Evolutionary conservation across 2,888 invertebrate species (phyloP).

Genomic region (Drosophila acutilabella): DNA sequence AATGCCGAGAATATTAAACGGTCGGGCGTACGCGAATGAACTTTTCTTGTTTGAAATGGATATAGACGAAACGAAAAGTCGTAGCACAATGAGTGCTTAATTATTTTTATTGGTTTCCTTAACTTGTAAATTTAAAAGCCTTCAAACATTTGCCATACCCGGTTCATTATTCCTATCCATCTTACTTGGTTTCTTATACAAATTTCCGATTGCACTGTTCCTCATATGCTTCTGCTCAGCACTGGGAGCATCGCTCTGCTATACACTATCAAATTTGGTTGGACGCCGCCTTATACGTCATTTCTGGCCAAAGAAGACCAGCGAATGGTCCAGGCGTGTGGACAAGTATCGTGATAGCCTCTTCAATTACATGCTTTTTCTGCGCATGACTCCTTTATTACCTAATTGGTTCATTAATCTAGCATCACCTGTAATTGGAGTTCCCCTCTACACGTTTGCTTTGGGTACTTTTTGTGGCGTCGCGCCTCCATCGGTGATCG

Average conservation of each 20-base stretch:
- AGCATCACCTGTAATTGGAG: constrained; percentile 97
- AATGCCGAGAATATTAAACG: too few species aligned
- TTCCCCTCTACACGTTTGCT: constrained; percentile 96
- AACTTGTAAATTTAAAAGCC: constrained; percentile 86
- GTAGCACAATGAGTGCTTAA: too few species aligned
- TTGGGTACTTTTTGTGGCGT: constrained; percentile 98
- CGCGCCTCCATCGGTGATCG: constrained; percentile 98
- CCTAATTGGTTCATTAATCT: constrained; percentile 98
- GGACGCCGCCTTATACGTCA: constrained; percentile 93
- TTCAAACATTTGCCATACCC: constrained; percentile 99
- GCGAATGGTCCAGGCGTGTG: constrained; percentile 94
- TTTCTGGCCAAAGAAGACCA: constrained; percentile 95
- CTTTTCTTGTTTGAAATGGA: too few species aligned
- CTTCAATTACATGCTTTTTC: constrained; percentile 97
- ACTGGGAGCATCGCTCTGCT: constrained; percentile 97
- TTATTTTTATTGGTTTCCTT: constrained; percentile 55
- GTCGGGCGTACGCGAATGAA: too few species aligned
- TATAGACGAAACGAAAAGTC: too few species aligned
- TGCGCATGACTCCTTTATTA: constrained; percentile 98
- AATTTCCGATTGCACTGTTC: constrained; percentile 94
- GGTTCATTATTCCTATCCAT: constrained; percentile 99
- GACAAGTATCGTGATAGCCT: constrained; percentile 94
- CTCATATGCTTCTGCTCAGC: constrained; percentile 98
- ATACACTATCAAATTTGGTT: constrained; percentile 94
- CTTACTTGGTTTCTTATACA: constrained; percentile 97